Percentiles rank a stretch among this genome's conserved stretches.
These are phyloP conservation scores for Calypte anna DNA, from an alignment of 2,113 vertebrate species.

Conservation along the genomic window DNA sequence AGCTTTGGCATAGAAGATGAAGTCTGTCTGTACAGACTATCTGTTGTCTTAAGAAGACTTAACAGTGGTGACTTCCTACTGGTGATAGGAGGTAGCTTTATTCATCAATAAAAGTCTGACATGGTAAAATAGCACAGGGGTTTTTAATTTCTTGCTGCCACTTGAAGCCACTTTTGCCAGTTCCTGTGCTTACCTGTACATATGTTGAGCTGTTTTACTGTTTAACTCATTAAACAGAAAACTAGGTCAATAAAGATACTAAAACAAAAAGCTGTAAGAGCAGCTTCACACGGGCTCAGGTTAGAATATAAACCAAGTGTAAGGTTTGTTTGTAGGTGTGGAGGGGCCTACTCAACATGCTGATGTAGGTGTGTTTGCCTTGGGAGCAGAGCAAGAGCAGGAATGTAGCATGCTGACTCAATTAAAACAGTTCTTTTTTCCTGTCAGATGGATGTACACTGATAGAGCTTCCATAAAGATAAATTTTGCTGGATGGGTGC, in stretches of 20 bases:
- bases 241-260: neutral
- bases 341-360: neutral
- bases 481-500: neutral
- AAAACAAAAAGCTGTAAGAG: neutral
- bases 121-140: neutral
- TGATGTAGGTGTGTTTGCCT: neutral
- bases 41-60: neutral
- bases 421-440: neutral
- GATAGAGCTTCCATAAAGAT: neutral
- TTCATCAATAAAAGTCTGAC: neutral
- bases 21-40: neutral
- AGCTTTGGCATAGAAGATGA: neutral
- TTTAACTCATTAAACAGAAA: neutral
- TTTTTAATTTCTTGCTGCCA: neutral
- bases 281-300: neutral
- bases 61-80: neutral
- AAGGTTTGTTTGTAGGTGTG: neutral
- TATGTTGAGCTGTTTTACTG: neutral
- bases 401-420: neutral
- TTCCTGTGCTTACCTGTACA: neutral
- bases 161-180: neutral
- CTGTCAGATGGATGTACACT: neutral
- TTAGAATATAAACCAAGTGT: neutral
- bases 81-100: neutral
- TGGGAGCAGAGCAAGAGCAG: neutral